Percentiles rank a stretch among this genome's conserved stretches.
phyloP scores from a whole-genome alignment of 2,797 vertebrate genomes.

The Hydrophis major region DNA sequence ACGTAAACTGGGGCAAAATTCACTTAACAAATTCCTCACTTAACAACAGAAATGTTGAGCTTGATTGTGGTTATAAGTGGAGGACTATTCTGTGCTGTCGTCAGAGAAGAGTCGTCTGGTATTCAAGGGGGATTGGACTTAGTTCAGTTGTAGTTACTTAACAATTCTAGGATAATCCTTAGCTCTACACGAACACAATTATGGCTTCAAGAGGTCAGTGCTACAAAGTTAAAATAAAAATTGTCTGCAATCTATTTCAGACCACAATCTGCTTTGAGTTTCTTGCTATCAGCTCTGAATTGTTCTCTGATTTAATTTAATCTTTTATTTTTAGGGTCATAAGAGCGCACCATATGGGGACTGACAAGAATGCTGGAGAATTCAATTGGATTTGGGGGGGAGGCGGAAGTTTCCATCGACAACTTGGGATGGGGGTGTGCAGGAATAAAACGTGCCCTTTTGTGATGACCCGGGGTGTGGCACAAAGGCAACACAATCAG shows the following conservation, averaged over 20 bases:
- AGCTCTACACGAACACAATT: neutral
- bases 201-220: neutral
- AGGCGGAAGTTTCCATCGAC: neutral
- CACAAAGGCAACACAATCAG: too few species aligned
- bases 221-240: neutral
- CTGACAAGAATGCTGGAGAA: neutral
- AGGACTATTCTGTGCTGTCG: too few species aligned
- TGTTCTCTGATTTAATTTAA: neutral
- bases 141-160: too few species aligned
- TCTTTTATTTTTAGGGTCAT: neutral
- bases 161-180: too few species aligned
- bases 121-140: too few species aligned
- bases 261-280: neutral
- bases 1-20: too few species aligned
- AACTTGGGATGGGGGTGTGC: neutral
- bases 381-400: neutral
- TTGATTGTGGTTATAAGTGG: too few species aligned
- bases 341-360: neutral
- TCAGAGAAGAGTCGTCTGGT: too few species aligned
- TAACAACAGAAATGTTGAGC: too few species aligned
- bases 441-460: neutral
- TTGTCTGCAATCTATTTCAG: neutral
- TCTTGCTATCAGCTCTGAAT: neutral
- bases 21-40: too few species aligned
- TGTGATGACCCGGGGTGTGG: too few species aligned